Conservation (phyloP, 2,113 vertebrate genomes). For the Sinocyclocheilus grahami region DNA sequence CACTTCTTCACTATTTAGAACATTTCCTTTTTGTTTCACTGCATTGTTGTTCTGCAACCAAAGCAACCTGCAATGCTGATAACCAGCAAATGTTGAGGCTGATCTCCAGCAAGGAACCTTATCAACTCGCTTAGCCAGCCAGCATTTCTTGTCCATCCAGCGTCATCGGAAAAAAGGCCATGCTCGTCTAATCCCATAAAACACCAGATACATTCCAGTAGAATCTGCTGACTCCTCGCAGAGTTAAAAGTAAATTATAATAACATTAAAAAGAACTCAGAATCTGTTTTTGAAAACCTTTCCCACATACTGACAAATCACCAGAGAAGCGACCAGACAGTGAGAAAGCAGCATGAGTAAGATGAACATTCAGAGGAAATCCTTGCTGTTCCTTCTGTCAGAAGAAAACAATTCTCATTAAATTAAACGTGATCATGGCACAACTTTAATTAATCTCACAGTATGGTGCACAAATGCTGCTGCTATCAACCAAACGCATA, state of each 20-base stretch:
- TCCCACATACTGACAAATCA: background rate
- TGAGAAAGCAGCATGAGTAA: background rate
- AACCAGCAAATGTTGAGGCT: background rate
- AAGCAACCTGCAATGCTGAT: background rate
- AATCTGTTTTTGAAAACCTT: conserved; percentile 16
- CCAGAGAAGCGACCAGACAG: background rate
- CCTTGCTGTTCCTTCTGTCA: background rate
- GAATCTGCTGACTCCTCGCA: background rate
- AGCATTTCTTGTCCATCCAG: background rate
- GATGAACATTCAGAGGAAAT: conserved; percentile 23
- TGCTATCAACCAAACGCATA: conserved; percentile 20
- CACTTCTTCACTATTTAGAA: too few species aligned
- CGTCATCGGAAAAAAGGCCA: background rate
- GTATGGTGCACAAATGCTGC: background rate
- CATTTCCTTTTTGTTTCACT: background rate
- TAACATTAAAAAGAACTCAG: background rate
- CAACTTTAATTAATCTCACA: conserved; percentile 47
- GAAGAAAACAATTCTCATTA: conserved; percentile 33
- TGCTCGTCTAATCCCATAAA: background rate
- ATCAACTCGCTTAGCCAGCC: background rate
- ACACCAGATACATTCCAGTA: background rate
- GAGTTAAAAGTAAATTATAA: conserved; percentile 11
- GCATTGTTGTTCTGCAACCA: background rate
- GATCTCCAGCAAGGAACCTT: background rate
- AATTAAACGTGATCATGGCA: background rate